A percentile compares a stretch with the other conserved stretches of the same genome.
Conservation (phyloP, 35 echinoderm and acorn worm species). For the Lytechinus pictus region DNA sequence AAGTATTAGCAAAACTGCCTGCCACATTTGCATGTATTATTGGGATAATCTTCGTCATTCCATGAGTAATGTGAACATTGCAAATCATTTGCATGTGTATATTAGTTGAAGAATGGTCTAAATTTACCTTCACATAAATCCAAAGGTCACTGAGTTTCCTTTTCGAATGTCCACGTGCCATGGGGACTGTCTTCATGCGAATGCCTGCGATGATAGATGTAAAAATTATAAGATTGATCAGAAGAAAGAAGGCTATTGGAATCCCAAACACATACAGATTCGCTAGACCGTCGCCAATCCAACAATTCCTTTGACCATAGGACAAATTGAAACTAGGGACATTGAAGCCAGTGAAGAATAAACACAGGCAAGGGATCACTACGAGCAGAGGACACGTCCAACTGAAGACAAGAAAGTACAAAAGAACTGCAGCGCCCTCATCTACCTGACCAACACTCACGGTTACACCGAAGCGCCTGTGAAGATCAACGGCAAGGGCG, state of each 20-base stretch:
- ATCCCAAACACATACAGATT: not conserved
- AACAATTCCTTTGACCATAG: conserved; percentile 3
- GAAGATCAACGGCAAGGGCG: conserved; percentile 12
- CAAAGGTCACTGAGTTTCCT: not conserved
- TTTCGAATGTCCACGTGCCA: not conserved
- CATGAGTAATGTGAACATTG: too few relatives aligned
- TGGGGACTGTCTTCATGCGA: not conserved
- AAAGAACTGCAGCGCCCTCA: not conserved
- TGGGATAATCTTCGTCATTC: too few relatives aligned
- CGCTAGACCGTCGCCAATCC: conserved; percentile 1
- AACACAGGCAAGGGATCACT: not conserved
- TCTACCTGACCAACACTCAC: not conserved
- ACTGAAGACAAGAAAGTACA: not conserved
- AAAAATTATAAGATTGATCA: not conserved
- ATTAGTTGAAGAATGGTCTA: not conserved
- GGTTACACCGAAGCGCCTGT: not conserved
- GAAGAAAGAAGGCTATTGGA: not conserved
- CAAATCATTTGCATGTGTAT: not conserved
- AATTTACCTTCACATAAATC: conserved; percentile 27
- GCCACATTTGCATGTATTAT: too few relatives aligned
- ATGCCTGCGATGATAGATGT: not conserved
- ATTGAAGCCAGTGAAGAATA: not conserved
- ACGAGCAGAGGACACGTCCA: not conserved
- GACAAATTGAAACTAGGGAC: not conserved
- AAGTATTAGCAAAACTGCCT: too few relatives aligned